These are phyloP conservation scores for Chiloscyllium plagiosum DNA, from an alignment of 2,113 vertebrate genomes.

Conservation along the genomic window DNA sequence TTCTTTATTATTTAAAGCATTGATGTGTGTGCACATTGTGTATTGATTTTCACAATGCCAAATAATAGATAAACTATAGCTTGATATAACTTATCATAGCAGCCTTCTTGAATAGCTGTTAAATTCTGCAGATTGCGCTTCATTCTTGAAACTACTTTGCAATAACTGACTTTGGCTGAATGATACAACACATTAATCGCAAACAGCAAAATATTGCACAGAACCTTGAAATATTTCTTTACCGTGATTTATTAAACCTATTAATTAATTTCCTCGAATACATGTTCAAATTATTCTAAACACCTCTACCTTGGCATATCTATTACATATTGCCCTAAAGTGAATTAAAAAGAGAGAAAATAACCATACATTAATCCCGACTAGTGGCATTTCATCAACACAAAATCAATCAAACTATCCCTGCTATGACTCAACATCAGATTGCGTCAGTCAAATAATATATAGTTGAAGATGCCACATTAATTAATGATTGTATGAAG, in stretches of 20 bases:
- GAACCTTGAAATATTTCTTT: neutral
- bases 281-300: neutral
- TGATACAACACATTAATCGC: neutral
- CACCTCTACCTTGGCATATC: neutral
- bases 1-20: neutral
- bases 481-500: neutral
- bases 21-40: neutral
- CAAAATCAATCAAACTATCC: neutral
- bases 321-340: neutral
- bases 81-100: neutral
- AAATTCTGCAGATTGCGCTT: neutral
- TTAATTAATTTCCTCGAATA: neutral
- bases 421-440: neutral
- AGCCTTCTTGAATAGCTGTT: neutral
- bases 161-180: neutral
- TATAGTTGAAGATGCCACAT: neutral
- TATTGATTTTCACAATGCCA: neutral
- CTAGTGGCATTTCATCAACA: neutral
- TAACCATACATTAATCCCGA: neutral
- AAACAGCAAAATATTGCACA: neutral
- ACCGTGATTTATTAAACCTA: neutral
- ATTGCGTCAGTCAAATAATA: neutral
- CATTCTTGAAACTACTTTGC: neutral
- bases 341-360: constrained; percentile 2
- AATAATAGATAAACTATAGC: neutral